Evolutionary conservation across 2,113 vertebrate species (phyloP), one percentile per base, ranked within the genome.

Genomic region (Elaphurus davidianus): DNA sequence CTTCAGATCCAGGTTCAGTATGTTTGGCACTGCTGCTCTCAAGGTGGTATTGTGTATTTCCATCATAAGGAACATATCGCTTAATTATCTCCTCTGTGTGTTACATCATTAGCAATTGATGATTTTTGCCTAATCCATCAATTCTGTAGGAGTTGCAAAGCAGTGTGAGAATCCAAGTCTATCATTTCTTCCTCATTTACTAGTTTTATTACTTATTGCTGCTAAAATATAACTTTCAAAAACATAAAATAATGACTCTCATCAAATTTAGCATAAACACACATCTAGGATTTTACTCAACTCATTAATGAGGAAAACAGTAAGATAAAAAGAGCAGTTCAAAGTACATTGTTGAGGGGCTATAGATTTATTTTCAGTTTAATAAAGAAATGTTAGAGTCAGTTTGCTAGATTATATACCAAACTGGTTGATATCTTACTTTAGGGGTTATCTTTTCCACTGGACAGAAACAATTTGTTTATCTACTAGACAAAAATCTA

Each of bases 211-310:
- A 67, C 23, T 85, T 87, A 87, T 87, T 97, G 62, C 40, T 90
- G 12, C 74, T 92, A 60, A 94, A 95, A 78, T 79, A 45, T 74
- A 54, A 64, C 30, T 94, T 92, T 95, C 23, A 90, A 67, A 97
- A 91, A 54, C 33, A 0, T 87, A 95, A 96, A 95, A 87, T 84
- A 30, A 81, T 67, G 7, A 81, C 4, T 59, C 12, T 87, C 47
- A 81, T 28, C 8, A 95, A 91, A 84, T 50, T 59, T 91, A 87
- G 87, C 11, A 92, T 16, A 36, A 14, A 57, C 7, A 84, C 27
- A 74, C 21, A 30, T 55, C 33, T 33, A 89, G 14, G 21, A 81
- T 91, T 89, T 98, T 57, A 84, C 50, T 81, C 55, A 86, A 55
- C n/a, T 62, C 30, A 91, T 74, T 55, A 92, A 36, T 81, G 28